Base-by-base conservation (phyloP, 2,888 invertebrate species). In the Acanthosepion esculentum region DNA sequence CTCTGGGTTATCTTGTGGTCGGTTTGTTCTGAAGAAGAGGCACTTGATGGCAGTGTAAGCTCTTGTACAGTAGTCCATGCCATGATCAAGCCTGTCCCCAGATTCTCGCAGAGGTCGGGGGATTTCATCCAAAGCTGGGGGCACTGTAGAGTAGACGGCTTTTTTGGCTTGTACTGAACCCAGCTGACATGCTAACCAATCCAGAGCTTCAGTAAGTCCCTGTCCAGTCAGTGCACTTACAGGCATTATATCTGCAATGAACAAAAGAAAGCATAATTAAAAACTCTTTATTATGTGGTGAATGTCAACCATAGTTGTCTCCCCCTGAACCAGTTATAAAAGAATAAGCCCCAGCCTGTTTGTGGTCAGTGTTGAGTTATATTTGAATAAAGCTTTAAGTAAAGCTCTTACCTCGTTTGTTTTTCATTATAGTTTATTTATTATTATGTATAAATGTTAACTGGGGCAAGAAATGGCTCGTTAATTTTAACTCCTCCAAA, bases 11-110 rank as follows among this genome's bases (percentile, higher is more conserved):
- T 93, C 93, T 48, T 95, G 95, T 15, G 94, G 95, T 26, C 95
- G 95, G 91, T 95, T 96, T 8, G 96, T 96, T 91, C 96, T 95
- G 59, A 96, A 96, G 94, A 96, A 96, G 92, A 96, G 95, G 95
- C 97, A 97, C 95, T 96, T 96, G 26, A 97, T 96, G 92, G 97
- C 96, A 95, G 96, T 96, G 95, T 96, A 97, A 0, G 96, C 96
- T 41, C 96, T 94, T 4, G 96, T 96, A 94, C 97, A 97, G 94
- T 96, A 96, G 93, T 96, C 96, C 95, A 95, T 96, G 20, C 95
- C 95, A 20, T 95, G 95, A 15, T 95, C 93, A 23, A 95, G 95
- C 92, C 95, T 95, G 50, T 96, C 95, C 15, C 95, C 94, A 1
- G 94, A 93, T 55, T 95, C 95, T 5, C 95, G 95, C 12, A 53